A percentile compares a stretch with the other conserved stretches of the same genome.
Conservation (phyloP, 2,797 vertebrate species). For the Pangasius djambal region DNA sequence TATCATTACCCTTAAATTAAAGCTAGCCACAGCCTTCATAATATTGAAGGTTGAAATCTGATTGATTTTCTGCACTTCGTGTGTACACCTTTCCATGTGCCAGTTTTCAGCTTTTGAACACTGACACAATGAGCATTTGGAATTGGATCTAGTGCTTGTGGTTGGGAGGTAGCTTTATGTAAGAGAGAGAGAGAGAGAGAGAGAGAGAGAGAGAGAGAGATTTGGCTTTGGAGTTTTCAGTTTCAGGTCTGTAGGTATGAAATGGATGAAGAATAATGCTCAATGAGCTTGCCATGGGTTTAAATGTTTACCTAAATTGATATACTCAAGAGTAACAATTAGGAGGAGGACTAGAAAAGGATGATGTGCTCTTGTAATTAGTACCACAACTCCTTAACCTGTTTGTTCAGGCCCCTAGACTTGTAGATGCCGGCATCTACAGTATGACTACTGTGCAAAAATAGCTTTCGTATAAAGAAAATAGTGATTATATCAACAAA, state of each 20-base stretch:
- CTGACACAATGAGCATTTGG: neutral
- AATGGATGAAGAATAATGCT: neutral
- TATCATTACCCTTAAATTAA: neutral
- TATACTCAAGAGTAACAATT: neutral
- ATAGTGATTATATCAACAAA: neutral
- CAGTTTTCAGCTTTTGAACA: neutral
- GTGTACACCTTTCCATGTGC: no score
- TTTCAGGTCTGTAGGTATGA: neutral
- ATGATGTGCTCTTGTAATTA: neutral
- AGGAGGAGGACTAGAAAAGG: neutral
- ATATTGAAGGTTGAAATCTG: neutral
- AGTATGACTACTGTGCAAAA: neutral
- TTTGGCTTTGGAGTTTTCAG: neutral
- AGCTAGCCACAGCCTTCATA: neutral
- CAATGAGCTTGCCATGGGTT: neutral
- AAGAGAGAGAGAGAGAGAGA: neutral
- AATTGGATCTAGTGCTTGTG: neutral
- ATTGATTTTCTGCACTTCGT: neutral
- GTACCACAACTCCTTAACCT: neutral
- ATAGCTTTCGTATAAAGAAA: neutral
- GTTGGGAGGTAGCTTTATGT: neutral
- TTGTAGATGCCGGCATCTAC: no score
- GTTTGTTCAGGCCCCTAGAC: neutral
- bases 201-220: neutral
- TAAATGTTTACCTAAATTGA: neutral